phyloP scores from a whole-genome alignment of 2,113 vertebrate genomes.

The Budorcas taxicolor region DNA sequence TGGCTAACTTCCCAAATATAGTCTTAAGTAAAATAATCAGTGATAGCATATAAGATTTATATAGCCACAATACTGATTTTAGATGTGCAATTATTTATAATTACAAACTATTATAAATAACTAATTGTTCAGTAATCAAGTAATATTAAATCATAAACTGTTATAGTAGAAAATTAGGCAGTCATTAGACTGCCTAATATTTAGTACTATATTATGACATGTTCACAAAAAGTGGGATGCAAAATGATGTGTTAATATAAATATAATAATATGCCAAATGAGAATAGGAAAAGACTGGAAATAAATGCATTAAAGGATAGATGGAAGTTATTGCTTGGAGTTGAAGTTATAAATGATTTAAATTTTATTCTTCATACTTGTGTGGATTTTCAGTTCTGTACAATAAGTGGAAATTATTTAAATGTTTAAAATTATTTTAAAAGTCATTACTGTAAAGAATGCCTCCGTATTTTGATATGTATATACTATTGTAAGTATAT shows the following conservation, averaged over 20 bases:
- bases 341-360: not conserved
- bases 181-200: not conserved
- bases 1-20: not conserved
- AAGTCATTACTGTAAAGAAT: not conserved
- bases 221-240: not conserved
- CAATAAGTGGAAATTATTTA: not conserved
- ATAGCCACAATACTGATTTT: not conserved
- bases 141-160: slow-evolving; percentile 31
- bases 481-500: not conserved
- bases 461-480: not conserved
- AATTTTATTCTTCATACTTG: not conserved
- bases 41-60: not conserved
- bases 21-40: slow-evolving; percentile 25
- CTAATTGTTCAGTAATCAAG: not conserved
- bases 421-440: not conserved
- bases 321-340: not conserved
- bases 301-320: not conserved
- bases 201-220: not conserved
- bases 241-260: not conserved
- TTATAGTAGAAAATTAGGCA: not conserved
- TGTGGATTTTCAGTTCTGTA: not conserved
- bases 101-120: slow-evolving; percentile 6
- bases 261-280: not conserved
- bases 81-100: not conserved
- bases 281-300: not conserved